Base-by-base conservation (phyloP, 2,888 invertebrate genomes). In the Yponomeuta cagnagella region DNA sequence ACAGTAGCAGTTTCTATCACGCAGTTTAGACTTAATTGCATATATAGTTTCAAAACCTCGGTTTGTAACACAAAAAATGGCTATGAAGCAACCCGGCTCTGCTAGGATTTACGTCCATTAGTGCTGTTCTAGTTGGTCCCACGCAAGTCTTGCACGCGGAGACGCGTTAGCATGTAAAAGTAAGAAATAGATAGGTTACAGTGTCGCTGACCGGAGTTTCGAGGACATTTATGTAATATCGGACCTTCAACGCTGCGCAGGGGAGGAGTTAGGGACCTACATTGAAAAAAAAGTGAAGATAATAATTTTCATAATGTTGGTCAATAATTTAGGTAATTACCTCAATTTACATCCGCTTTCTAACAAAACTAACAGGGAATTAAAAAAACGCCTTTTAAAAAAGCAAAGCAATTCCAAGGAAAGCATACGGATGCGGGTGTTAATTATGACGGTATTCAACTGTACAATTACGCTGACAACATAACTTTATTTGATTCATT, bases 171-270 rank as follows among this genome's bases (percentile, higher is more conserved):
- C 48, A 70, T 71, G 52, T 70, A 69, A 69, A 71, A 72, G 71
- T 71, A 67, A 70, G 6, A 58, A 72, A 70, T 72, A 80, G 76
- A 73, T 78, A 74, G 77, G 80, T 78, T 79, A 78, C 76, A 74
- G 77, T 75, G 76, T 77, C 77, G 67, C 72, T 71, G 76, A 71
- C 71, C 75, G 75, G 75, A 78, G 76, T 78, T 80, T 76, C 68
- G 75, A 74, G 76, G 76, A 74, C 74, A 71, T 71, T 78, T 76
- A 73, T 74, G 79, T 71, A 80, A 81, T 77, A 73, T 65, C 37
- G 73, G 77, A 75, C 77, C 79, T 75, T 74, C 75, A 73, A 71
- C 65, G 31, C 33, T 4, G 66, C 12, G 48, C 77, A 78, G 79
- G 74, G 75, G 6, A 73, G 76, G 37, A 79, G 70, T 76, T 1